Conservation (phyloP, 2,888 invertebrate species). For the Machimus rusticus region DNA sequence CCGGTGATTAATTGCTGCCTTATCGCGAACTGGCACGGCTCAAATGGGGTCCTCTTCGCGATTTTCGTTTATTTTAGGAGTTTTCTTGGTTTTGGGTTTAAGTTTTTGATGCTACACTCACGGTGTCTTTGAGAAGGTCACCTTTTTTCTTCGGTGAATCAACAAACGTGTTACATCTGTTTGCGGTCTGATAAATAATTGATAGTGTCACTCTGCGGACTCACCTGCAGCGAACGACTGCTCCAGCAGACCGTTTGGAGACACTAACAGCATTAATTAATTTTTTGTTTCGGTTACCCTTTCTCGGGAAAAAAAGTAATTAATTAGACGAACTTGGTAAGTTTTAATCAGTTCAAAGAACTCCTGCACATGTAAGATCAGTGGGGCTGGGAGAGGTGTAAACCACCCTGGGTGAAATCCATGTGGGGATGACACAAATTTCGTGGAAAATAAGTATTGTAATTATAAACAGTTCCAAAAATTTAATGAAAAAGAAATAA, state of each 20-base stretch:
- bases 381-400: background rate
- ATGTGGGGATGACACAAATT: too few relatives aligned
- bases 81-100: background rate
- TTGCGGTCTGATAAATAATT: constrained; percentile 4
- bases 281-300: background rate
- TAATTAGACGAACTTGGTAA: background rate
- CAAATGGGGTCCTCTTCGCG: background rate
- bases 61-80: background rate
- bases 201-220: background rate
- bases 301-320: background rate
- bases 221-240: background rate
- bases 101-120: background rate
- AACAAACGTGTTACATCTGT: background rate
- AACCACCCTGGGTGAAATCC: background rate
- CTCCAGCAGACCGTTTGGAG: background rate
- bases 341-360: background rate
- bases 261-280: background rate
- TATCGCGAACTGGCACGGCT: background rate
- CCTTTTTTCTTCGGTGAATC: background rate
- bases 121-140: background rate
- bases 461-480: background rate
- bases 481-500: background rate
- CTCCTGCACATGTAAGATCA: background rate
- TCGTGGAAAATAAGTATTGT: too few relatives aligned
- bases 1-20: background rate